phyloP scores from a whole-genome alignment of 1,140 invertebrate species.

The Arion vulgaris region DNA sequence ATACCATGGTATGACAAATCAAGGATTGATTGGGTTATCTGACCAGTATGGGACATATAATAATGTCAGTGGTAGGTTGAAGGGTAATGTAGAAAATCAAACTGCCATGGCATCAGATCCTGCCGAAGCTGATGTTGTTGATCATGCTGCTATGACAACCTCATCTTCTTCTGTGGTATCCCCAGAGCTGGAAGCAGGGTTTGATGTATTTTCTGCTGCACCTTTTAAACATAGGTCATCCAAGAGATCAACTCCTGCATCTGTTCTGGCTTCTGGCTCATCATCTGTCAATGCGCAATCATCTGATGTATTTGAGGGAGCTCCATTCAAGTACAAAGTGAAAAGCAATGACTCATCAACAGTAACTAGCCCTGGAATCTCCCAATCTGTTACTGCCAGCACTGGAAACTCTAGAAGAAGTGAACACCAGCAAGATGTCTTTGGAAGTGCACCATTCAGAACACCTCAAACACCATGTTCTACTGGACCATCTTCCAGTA shows the following conservation, averaged over 20 bases:
- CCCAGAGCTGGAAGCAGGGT: constrained; percentile 32
- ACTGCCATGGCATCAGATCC: constrained; percentile 44
- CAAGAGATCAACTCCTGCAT: constrained; percentile 58
- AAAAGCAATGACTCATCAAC: constrained; percentile 41
- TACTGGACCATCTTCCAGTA: constrained; percentile 64
- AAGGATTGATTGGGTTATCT: neutral
- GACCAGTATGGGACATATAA: neutral
- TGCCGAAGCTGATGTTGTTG: constrained; percentile 41
- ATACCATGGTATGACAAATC: constrained; percentile 8
- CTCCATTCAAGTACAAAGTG: constrained; percentile 54
- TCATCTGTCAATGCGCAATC: constrained; percentile 31
- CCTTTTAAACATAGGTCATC: constrained; percentile 65
- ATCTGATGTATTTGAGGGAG: constrained; percentile 57
- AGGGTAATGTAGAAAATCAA: neutral
- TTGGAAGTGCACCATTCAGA: constrained; percentile 83
- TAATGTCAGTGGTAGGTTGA: neutral
- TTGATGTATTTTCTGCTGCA: constrained; percentile 71
- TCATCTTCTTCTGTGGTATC: constrained; percentile 42
- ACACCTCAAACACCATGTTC: constrained; percentile 44
- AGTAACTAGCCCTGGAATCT: constrained; percentile 33
- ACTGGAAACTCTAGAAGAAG: constrained; percentile 4
- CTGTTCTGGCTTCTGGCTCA: constrained; percentile 38
- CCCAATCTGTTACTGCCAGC: constrained; percentile 12
- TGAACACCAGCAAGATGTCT: constrained; percentile 76
- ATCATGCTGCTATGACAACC: constrained; percentile 32